Base-by-base conservation (phyloP, 2,797 vertebrate genomes). In the Epinephelus malabaricus region DNA sequence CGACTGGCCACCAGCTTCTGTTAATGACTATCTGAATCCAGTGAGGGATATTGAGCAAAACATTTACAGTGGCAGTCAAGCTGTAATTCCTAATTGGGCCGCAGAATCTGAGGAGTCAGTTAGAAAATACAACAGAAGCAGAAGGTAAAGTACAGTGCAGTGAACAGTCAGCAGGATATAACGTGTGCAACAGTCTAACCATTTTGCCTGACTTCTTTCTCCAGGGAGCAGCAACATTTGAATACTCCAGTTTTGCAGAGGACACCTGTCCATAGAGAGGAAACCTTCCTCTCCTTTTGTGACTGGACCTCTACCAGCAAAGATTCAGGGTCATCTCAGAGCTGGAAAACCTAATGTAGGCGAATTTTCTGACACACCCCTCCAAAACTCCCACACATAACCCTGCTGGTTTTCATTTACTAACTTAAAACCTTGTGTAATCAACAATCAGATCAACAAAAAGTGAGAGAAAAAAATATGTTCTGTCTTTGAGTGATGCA, bases 221-320 rank as follows among this genome's bases (percentile, higher is more conserved):
- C n/a, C 88, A 99, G 98, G 97, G 96, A 96, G 97, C 97, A 96
- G 97, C 96, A 96, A 97, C 97, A 95, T 98, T 94, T 97, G 97
- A 99, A 92, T 94, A 95, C 81, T 95, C 95, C 92, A 95, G 95
- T 92, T 91, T 93, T 83, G 93, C 91, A 93, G 93, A 95, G 92
- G 91, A 94, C 82, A 55, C 86, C 94, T 78, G 94, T 95, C 85
- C 40, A 84, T 92, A 47, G 78, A 92, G 94, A 90, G 84, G 95
- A 84, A 93, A 88, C 21, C 76, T 87, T 95, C 92, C 92, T 95
- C 95, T 94, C 89, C 90, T 95, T 94, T 92, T 95, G 95, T 83
- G 94, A 96, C 93, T 95, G 96, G 94, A 95, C 95, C 61, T 94
- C 93, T 92, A 95, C 96, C 73, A 95, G 95, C 90, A 92, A 89